These are phyloP conservation scores for Drymonia ruficornis DNA, from an alignment of 2,888 invertebrate genomes.

Conservation along the genomic window DNA sequence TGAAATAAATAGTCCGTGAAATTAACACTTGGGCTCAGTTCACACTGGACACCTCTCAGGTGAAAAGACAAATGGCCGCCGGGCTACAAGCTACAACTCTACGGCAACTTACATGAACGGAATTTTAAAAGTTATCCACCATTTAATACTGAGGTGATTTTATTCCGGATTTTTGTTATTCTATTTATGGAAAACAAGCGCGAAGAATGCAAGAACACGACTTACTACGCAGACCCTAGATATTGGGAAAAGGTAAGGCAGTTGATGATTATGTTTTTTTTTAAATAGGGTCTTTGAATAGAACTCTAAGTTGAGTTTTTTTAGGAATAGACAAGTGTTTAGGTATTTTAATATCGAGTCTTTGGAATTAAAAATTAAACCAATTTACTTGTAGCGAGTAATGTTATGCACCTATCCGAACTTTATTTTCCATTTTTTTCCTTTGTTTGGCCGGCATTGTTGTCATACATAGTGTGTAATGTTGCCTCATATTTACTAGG, in stretches of 20 bases:
- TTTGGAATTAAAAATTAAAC: not conserved
- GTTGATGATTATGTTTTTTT: no score
- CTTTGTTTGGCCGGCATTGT: slow-evolving; percentile 16
- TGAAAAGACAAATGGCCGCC: slow-evolving; percentile 68
- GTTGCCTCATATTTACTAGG: slow-evolving; percentile 8
- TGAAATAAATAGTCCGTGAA: slow-evolving; percentile 79
- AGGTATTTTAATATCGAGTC: no score
- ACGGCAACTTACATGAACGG: slow-evolving; percentile 48
- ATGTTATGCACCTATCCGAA: not conserved
- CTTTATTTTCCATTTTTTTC: slow-evolving; percentile 10
- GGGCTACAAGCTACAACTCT: slow-evolving; percentile 45
- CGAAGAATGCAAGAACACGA: no score
- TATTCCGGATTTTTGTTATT: not conserved
- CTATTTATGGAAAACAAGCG: no score
- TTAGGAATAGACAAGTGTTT: no score
- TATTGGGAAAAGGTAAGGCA: no score
- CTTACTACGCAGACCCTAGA: no score
- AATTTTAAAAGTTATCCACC: slow-evolving; percentile 28
- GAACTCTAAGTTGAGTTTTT: no score
- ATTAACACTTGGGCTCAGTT: slow-evolving; percentile 76
- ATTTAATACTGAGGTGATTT: not conserved
- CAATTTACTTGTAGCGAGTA: not conserved
- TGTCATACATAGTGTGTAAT: slow-evolving; percentile 13
- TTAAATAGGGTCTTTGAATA: no score
- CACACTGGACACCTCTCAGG: slow-evolving; percentile 76